Evolutionary conservation across 64 coral and sea anemone genomes (phyloP).

Genomic region (Acropora tenuis): DNA sequence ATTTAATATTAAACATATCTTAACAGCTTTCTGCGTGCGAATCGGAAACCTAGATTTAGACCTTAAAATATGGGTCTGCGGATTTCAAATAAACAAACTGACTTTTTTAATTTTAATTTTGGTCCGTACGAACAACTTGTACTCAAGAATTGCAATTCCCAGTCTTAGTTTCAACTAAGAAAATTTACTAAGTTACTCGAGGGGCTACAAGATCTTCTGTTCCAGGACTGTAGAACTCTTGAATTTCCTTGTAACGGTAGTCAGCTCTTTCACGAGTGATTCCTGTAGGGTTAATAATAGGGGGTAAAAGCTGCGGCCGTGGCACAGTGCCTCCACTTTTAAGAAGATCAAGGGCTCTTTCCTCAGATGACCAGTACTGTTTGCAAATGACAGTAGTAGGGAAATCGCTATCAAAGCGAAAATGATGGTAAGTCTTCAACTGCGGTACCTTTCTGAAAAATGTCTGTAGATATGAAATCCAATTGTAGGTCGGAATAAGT

Average conservation of each 20-base stretch:
- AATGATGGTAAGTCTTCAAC: too few species aligned
- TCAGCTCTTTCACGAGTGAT: constrained; percentile 20
- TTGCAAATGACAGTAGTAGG: constrained; percentile 55
- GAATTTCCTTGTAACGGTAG: constrained; percentile 29
- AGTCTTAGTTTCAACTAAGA: too few species aligned
- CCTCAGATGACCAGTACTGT: constrained; percentile 41
- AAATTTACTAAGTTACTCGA: too few species aligned
- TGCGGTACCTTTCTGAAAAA: too few species aligned
- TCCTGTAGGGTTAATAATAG: constrained; percentile 35
- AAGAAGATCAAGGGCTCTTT: constrained; percentile 21
- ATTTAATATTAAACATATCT: not conserved
- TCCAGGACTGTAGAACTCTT: not conserved
- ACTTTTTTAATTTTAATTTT: not conserved
- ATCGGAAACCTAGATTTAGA: not conserved
- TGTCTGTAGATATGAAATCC: too few species aligned
- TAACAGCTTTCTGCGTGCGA: not conserved
- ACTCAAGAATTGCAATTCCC: too few species aligned
- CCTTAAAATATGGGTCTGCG: not conserved
- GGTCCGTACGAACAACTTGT: not conserved
- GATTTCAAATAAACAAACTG: not conserved
- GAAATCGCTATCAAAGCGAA: constrained; percentile 35
- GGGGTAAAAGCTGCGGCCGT: constrained; percentile 4
- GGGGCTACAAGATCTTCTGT: not conserved
- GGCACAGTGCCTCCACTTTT: not conserved
- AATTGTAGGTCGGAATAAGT: too few species aligned